These are phyloP conservation scores for Eretmochelys imbricata DNA, from an alignment of 2,113 vertebrate species.

Conservation along the genomic window DNA sequence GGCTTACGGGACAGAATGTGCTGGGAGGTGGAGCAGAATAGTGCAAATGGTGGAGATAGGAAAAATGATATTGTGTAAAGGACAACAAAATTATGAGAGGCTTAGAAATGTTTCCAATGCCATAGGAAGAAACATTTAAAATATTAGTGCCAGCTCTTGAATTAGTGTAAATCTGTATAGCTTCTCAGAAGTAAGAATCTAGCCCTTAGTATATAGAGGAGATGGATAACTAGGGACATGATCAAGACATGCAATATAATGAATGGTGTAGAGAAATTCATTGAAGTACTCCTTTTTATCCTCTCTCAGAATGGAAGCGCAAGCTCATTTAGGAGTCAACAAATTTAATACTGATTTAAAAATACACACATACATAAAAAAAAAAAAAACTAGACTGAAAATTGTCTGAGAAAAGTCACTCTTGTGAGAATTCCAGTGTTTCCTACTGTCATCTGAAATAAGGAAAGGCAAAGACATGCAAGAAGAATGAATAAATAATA, in stretches of 20 bases:
- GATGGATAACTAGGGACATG: fast-evolving
- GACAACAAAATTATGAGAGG: background rate
- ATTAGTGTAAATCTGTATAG: background rate
- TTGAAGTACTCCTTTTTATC: background rate
- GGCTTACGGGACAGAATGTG: background rate
- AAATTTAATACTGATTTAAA: background rate
- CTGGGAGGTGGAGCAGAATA: background rate
- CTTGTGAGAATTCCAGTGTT: background rate
- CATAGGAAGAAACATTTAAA: background rate
- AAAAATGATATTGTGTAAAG: background rate
- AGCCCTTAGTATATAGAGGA: background rate
- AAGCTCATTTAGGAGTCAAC: background rate
- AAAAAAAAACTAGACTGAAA: slow-evolving; percentile 1
- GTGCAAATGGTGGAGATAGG: background rate
- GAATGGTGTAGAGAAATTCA: background rate
- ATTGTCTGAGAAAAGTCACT: background rate
- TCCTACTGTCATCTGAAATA: background rate
- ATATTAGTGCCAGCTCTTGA: background rate
- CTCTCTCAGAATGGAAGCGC: background rate
- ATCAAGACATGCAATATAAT: background rate
- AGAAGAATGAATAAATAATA: background rate
- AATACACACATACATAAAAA: background rate
- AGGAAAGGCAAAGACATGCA: background rate
- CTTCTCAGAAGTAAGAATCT: background rate
- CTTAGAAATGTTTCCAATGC: background rate